Percentiles rank a stretch among this genome's conserved stretches.
Evolutionary conservation across 92 coral and sea anemone genomes (phyloP).

Genomic region (Zoanthus sansibaricus): DNA sequence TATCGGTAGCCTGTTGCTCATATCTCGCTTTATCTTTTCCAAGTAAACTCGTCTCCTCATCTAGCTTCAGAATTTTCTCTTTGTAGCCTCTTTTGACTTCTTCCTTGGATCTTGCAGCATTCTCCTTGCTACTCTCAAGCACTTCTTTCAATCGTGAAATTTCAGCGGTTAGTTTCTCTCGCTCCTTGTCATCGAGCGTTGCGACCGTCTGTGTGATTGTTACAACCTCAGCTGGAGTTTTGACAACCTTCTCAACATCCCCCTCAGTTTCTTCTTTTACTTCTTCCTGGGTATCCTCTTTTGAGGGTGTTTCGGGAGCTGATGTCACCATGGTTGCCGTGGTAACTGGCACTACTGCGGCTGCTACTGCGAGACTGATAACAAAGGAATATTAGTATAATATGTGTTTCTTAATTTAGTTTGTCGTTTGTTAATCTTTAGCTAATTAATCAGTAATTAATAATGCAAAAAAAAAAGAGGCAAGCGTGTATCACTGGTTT

Average conservation of each 20-base stretch:
- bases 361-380: conserved; percentile 49
- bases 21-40: conserved; percentile 85
- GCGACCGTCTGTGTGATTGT: conserved; percentile 58
- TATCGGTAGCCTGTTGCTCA: conserved; percentile 87
- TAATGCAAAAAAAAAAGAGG: too few relatives aligned
- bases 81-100: conserved; percentile 66
- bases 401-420: not conserved
- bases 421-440: not conserved
- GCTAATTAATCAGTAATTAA: not conserved
- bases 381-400: not conserved
- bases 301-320: conserved; percentile 48
- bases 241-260: conserved; percentile 25
- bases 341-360: conserved; percentile 46
- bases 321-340: conserved; percentile 66
- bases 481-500: too few relatives aligned
- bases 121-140: conserved; percentile 68
- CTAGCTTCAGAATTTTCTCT: conserved; percentile 60
- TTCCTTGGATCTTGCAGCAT: conserved; percentile 69
- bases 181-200: conserved; percentile 73
- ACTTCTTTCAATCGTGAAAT: conserved; percentile 67
- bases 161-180: conserved; percentile 62
- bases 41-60: conserved; percentile 76
- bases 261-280: conserved; percentile 63
- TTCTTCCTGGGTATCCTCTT: conserved; percentile 75
- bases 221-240: conserved; percentile 3